Base-by-base conservation (phyloP, 2,113 vertebrate species). In the Hippotragus niger region DNA sequence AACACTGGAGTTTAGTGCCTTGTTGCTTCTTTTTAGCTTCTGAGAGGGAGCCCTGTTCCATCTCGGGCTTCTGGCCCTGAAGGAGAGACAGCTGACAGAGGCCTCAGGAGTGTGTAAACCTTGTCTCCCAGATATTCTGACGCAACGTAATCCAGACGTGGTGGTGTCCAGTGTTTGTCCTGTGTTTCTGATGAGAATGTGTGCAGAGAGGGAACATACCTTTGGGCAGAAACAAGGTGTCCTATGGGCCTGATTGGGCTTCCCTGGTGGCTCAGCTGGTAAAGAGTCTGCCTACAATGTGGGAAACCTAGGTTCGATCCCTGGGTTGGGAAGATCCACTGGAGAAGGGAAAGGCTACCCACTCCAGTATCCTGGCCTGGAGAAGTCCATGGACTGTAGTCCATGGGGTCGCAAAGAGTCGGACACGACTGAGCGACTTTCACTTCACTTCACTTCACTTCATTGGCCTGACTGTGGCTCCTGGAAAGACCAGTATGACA, bases 151-250 rank as follows among this genome's bases (percentile, higher is more conserved):
- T 71, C 27, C 36, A 91, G 36, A 12, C 29, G 1, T 21, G 11
- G 2, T 85, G 3, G 10, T 64, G 4, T 58, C 3, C 4, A 33
- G 2, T 19, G 5, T 57, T 14, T 64, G 5, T 57, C 82, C 40
- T 88, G 7, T 58, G 11, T 58, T 91, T 83, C 43, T 80, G 16
- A 60, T 16, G 16, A 17, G 6, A 76, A 85, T 45, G 33, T 80
- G 15, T 0, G 27, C 15, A 23, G 15, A 53, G 9, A 57, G 7
- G 5, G 14, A 6, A n/a, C n/a, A 0, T 45, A 1, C 6, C n/a
- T 2, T 43, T 55, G n/a, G n/a, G 71, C 33, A 84, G 7, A 31
- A 80, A 67, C 21, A 81, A 90, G 87, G 2, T 81, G 29, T 84
- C 1, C 6, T 45, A 9, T 27, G 60, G 16, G 6, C 2, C 6